A percentile compares a stretch with the other conserved stretches of the same genome.
Evolutionary conservation across 2,888 invertebrate species (phyloP).

Genomic region (Lasioglossum marginatum): DNA sequence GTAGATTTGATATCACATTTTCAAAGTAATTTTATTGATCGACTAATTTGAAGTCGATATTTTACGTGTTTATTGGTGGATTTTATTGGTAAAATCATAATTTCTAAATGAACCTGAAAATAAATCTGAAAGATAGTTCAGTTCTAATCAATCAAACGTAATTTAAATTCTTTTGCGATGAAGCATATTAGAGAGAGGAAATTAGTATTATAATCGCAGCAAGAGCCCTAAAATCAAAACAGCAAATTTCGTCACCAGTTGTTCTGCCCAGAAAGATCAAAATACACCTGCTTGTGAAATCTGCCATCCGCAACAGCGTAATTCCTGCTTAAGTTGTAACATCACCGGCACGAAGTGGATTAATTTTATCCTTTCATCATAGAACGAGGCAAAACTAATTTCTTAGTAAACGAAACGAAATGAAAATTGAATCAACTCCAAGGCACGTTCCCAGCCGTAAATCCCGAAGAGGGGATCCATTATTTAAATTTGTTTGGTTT

Average conservation of each 20-base stretch:
- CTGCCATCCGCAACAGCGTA: background rate
- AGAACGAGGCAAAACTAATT: background rate
- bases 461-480: background rate
- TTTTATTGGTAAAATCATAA: background rate
- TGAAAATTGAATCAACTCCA: background rate
- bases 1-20: background rate
- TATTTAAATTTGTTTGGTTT: constrained; percentile 16
- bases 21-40: background rate
- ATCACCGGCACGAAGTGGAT: background rate
- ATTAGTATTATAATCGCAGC: background rate
- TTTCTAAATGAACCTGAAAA: background rate
- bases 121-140: background rate
- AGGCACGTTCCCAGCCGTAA: background rate
- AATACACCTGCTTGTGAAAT: background rate
- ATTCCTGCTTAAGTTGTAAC: background rate
- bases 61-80: background rate
- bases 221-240: background rate
- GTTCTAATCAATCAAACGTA: background rate
- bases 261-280: background rate
- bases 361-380: background rate
- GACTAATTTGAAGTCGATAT: background rate
- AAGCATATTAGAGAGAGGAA: background rate
- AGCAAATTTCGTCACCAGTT: background rate
- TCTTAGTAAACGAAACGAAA: constrained; percentile 4
- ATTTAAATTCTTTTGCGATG: background rate